Percentiles rank a stretch among this genome's conserved stretches.
Evolutionary conservation across 2,888 invertebrate species (phyloP).

Genomic region (Gymnoscelis rufifasciata): DNA sequence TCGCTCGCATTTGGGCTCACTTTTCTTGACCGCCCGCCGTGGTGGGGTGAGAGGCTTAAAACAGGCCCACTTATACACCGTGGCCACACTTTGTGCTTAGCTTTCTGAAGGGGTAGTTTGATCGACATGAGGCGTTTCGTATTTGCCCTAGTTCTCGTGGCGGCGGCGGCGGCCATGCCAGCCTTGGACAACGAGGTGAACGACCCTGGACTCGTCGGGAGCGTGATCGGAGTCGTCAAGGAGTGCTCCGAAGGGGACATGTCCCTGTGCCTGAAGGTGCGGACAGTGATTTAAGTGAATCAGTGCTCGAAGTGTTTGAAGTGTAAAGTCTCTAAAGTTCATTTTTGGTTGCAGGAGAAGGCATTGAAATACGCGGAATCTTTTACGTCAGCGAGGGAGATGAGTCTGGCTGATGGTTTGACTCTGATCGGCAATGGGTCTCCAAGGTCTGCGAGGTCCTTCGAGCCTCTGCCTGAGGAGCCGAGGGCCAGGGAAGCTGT

Average conservation of each 20-base stretch:
- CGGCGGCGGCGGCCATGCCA: constrained; percentile 71
- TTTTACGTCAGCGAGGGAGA: constrained; percentile 73
- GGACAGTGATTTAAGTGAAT: constrained; percentile 32
- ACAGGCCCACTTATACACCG: constrained; percentile 62
- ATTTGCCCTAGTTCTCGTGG: constrained; percentile 73
- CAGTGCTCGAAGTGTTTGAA: constrained; percentile 10
- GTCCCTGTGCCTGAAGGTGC: constrained; percentile 85
- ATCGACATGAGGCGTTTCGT: constrained; percentile 68
- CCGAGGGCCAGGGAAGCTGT: constrained; percentile 85
- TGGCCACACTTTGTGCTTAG: constrained; percentile 68
- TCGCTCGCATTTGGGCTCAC: constrained; percentile 66
- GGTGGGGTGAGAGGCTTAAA: constrained; percentile 75
- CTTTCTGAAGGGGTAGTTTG: constrained; percentile 66
- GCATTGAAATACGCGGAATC: constrained; percentile 84
- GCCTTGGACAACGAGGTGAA: constrained; percentile 76
- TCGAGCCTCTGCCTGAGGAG: constrained; percentile 84
- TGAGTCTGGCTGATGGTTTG: constrained; percentile 81
- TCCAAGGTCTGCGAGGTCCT: constrained; percentile 79
- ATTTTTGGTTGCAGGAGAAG: constrained; percentile 82
- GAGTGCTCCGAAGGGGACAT: constrained; percentile 85
- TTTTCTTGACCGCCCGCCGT: constrained; percentile 59
- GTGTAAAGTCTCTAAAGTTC: constrained; percentile 38
- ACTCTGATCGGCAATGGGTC: constrained; percentile 70
- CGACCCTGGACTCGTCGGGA: constrained; percentile 57
- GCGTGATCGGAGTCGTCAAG: constrained; percentile 82